Evolutionary conservation across 1,140 invertebrate species (phyloP).

Genomic region (Panonychus citri): DNA sequence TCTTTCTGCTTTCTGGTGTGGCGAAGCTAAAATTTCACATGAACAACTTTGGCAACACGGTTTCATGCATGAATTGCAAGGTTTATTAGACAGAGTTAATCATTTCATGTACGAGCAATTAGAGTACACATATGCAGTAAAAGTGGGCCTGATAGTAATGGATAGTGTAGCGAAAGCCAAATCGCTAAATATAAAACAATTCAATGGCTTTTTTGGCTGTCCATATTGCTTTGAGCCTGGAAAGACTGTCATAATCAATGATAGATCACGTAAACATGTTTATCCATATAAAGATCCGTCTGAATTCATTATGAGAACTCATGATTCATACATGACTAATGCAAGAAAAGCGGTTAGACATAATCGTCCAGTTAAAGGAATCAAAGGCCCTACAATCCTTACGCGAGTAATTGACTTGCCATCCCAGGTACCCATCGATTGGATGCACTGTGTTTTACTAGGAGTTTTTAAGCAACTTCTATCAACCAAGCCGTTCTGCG

Average conservation of each 20-base stretch:
- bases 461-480: not conserved
- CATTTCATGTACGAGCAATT: not conserved
- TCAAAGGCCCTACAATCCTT: not conserved
- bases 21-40: not conserved
- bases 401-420: not conserved
- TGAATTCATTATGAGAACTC: not conserved
- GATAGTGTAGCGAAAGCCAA: not conserved
- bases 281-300: not conserved
- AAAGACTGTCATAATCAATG: not conserved
- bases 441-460: not conserved
- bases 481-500: not conserved
- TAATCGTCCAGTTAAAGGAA: not conserved
- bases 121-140: not conserved
- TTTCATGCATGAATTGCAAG: not conserved
- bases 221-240: not conserved
- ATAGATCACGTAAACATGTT: not conserved
- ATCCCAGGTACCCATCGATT: not conserved
- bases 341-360: not conserved
- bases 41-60: not conserved
- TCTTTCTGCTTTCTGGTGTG: not conserved
- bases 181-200: not conserved
- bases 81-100: not conserved
- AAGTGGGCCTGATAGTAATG: not conserved
- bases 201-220: not conserved
- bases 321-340: not conserved